Evolutionary conservation across 2,113 vertebrate species (phyloP).

Genomic region (Dasyornis broadbenti): DNA sequence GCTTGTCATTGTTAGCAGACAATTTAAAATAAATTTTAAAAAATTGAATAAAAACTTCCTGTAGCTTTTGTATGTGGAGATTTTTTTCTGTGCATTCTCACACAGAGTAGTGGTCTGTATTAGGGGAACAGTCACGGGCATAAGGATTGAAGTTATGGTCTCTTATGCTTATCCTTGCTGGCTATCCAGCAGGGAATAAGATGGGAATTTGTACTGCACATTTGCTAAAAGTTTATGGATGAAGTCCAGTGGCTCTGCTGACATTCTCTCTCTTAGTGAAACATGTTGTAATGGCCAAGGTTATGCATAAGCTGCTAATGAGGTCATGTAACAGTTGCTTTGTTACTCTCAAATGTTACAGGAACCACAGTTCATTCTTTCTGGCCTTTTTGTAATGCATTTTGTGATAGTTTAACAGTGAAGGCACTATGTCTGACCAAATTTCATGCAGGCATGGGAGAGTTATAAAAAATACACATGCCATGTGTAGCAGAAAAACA

Average conservation of each 20-base stretch:
- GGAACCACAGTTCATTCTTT: background rate
- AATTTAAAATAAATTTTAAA: background rate
- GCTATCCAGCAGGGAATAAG: background rate
- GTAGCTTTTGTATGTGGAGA: background rate
- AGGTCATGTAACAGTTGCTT: conserved; percentile 2
- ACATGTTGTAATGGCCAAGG: background rate
- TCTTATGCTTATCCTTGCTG: background rate
- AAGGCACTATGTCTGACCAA: background rate
- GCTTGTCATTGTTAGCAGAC: background rate
- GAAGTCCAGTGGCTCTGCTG: background rate
- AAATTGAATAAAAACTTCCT: background rate
- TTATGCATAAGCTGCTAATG: conserved; percentile 7
- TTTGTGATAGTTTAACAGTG: background rate
- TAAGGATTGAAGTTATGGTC: background rate
- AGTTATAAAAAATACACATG: background rate
- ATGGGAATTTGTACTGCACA: background rate
- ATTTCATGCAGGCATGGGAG: background rate
- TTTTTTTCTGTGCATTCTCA: background rate
- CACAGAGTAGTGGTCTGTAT: background rate
- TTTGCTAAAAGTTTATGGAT: background rate
- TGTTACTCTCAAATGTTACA: background rate
- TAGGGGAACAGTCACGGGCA: background rate
- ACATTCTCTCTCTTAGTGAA: background rate
- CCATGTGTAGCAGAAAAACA: background rate
- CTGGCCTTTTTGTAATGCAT: background rate